Conservation (phyloP, 2,888 invertebrate species). For the Tipula helvola region DNA sequence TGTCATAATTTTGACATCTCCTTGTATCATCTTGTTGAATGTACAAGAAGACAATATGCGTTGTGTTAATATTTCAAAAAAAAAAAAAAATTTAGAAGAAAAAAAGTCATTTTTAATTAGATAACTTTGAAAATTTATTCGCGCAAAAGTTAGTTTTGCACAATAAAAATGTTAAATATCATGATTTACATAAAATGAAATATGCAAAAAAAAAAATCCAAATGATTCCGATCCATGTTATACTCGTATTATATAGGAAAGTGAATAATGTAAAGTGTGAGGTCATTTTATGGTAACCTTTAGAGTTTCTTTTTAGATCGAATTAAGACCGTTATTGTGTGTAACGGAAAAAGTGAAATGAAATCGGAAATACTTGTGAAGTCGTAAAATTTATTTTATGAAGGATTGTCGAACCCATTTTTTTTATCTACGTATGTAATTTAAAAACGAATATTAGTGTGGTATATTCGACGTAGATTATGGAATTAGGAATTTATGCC, state of each 20-base stretch:
- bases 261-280: not conserved
- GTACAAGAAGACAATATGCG: not conserved
- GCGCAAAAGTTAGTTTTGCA: not conserved
- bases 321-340: too few relatives aligned
- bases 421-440: too few relatives aligned
- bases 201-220: not conserved
- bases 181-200: too few relatives aligned
- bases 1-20: not conserved
- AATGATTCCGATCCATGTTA: not conserved
- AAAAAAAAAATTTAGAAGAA: too few relatives aligned
- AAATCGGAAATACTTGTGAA: too few relatives aligned
- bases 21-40: not conserved
- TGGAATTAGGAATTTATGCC: too few relatives aligned
- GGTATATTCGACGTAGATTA: too few relatives aligned
- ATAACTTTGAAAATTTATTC: not conserved
- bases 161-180: not conserved
- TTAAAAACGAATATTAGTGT: too few relatives aligned
- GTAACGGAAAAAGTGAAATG: too few relatives aligned
- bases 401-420: too few relatives aligned
- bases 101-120: not conserved
- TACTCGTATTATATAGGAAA: not conserved
- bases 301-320: too few relatives aligned
- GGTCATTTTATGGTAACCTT: not conserved
- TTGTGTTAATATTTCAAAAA: not conserved
- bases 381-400: too few relatives aligned